A percentile compares a stretch with the other conserved stretches of the same genome.
Conservation (phyloP, 2,113 vertebrate genomes). For the Marcusenius ussheri region DNA sequence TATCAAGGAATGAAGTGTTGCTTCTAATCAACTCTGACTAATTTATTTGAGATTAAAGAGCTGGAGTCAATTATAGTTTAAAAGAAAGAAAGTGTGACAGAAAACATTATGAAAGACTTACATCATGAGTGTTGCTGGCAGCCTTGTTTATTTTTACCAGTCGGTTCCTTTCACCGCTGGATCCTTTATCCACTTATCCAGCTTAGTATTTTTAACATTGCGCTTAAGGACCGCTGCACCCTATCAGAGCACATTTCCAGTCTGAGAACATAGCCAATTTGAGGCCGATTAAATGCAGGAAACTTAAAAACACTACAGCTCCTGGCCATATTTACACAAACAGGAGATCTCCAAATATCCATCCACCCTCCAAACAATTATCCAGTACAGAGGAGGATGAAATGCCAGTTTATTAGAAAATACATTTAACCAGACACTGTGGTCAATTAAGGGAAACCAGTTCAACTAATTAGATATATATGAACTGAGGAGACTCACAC, state of each 20-base stretch:
- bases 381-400: neutral
- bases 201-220: neutral
- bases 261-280: neutral
- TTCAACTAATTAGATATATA: neutral
- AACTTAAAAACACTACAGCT: neutral
- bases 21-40: constrained; percentile 4
- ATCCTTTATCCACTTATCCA: neutral
- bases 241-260: neutral
- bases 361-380: neutral
- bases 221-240: neutral
- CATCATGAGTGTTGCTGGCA: neutral
- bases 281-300: neutral
- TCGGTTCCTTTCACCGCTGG: neutral
- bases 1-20: constrained; percentile 3
- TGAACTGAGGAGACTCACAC: neutral
- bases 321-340: neutral
- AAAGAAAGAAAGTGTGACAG: constrained; percentile 5
- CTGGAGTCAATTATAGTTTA: constrained; percentile 3
- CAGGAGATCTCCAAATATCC: neutral
- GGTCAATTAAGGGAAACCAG: neutral
- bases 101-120: constrained; percentile 13
- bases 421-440: neutral
- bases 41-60: constrained; percentile 14
- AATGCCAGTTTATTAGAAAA: neutral
- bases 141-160: neutral